Percentiles rank a stretch among this genome's conserved stretches.
These are phyloP conservation scores for Hyperoodon ampullatus DNA, from an alignment of 2,113 vertebrate species.

Conservation along the genomic window DNA sequence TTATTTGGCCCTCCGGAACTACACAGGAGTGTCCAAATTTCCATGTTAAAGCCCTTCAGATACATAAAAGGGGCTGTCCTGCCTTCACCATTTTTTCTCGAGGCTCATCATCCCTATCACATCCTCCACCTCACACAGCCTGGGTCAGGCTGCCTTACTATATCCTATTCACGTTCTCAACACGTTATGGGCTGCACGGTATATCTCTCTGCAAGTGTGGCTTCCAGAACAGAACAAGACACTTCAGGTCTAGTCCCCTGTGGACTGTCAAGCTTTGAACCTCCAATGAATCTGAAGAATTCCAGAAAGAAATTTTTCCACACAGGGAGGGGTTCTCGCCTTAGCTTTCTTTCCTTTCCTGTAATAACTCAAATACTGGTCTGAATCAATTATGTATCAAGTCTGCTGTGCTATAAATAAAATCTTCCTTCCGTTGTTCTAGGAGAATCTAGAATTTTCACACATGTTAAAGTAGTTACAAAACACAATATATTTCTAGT, in stretches of 20 bases:
- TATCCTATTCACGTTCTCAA: background rate
- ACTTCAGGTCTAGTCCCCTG: background rate
- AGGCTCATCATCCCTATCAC: background rate
- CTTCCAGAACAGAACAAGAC: background rate
- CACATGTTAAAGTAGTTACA: constrained; percentile 9
- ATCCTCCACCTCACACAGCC: rapidly evolving
- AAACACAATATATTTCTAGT: background rate
- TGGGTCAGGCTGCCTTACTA: too few relatives aligned
- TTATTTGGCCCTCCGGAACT: background rate
- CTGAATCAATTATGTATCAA: constrained; percentile 38
- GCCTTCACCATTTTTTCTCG: background rate
- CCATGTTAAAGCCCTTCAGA: background rate
- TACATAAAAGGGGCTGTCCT: background rate
- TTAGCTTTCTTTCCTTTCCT: constrained; percentile 48
- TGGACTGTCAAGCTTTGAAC: background rate
- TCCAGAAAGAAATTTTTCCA: constrained; percentile 53
- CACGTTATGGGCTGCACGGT: background rate
- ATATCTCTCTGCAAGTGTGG: background rate
- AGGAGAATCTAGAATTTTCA: background rate
- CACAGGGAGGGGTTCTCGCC: background rate
- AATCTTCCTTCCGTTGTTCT: constrained; percentile 57
- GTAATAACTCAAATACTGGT: constrained; percentile 45
- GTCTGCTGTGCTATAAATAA: constrained; percentile 54
- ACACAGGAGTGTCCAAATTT: background rate
- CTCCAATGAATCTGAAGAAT: background rate